A percentile compares a stretch with the other conserved stretches of the same genome.
phyloP scores from a whole-genome alignment of 1,140 invertebrate species.

The Drosophila ohnishii region DNA sequence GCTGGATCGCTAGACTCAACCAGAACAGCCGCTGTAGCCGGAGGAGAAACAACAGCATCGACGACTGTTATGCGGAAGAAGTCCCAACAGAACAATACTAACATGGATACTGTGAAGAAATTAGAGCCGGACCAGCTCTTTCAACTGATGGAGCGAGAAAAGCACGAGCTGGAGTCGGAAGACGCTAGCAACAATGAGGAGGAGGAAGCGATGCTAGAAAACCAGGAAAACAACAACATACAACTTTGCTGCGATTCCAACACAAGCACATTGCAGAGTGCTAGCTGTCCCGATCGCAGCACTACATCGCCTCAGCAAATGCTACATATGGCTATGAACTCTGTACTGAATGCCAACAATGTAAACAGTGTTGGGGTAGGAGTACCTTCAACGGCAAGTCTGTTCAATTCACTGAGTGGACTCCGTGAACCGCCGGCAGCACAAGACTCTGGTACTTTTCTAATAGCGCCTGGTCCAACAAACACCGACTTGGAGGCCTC shows the following conservation, averaged over 20 bases:
- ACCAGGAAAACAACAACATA: conserved; percentile 60
- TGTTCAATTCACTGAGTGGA: conserved; percentile 51
- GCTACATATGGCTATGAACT: conserved; percentile 54
- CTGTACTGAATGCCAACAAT: conserved; percentile 59
- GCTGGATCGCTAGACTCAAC: neutral
- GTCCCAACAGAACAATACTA: conserved; percentile 13
- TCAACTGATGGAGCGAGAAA: conserved; percentile 40
- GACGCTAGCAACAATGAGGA: conserved; percentile 34
- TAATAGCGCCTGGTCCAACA: neutral
- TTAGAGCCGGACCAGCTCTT: conserved; percentile 41
- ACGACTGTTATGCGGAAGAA: conserved; percentile 38
- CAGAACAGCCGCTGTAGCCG: conserved; percentile 4
- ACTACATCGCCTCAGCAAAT: conserved; percentile 32
- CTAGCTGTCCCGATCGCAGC: conserved; percentile 13
- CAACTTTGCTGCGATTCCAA: conserved; percentile 58
- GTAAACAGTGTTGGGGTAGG: conserved; percentile 2
- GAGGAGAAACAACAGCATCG: conserved; percentile 1
- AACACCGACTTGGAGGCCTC: neutral
- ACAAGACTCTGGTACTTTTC: conserved; percentile 10
- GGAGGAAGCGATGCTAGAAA: conserved; percentile 52
- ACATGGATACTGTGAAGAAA: conserved; percentile 60
- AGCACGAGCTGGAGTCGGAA: conserved; percentile 53
- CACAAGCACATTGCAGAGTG: conserved; percentile 60
- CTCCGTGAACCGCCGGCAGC: conserved; percentile 30
- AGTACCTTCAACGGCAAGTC: conserved; percentile 14